Percentiles rank a stretch among this genome's conserved stretches.
phyloP scores from a whole-genome alignment of 2,797 vertebrate genomes.

The Hipposideros larvatus region DNA sequence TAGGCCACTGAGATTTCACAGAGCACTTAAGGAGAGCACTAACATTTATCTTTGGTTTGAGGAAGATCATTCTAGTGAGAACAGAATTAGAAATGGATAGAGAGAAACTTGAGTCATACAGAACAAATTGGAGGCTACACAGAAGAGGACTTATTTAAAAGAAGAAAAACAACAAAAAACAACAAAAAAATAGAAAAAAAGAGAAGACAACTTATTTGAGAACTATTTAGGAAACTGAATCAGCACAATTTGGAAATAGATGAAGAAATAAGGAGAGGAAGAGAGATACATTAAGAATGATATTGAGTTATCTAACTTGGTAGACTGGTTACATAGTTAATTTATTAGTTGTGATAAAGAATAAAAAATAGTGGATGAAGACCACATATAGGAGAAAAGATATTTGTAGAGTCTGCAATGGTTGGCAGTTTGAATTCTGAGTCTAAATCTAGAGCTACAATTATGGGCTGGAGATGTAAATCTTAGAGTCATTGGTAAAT shows the following conservation, averaged over 20 bases:
- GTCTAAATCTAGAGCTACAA: neutral
- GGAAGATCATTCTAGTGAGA: neutral
- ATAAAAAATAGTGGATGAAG: neutral
- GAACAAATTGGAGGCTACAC: neutral
- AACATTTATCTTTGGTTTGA: neutral
- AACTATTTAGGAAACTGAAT: neutral
- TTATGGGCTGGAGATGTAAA: neutral
- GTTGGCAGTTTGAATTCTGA: conserved; percentile 27
- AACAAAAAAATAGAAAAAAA: too few relatives aligned
- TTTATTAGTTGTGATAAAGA: conserved; percentile 42
- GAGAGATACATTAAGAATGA: neutral
- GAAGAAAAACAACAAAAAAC: too few relatives aligned
- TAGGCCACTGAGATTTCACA: neutral
- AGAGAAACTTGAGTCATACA: neutral
- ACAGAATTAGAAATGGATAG: neutral
- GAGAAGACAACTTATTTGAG: neutral
- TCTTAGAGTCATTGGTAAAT: neutral
- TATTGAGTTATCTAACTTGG: neutral
- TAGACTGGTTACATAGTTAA: neutral
- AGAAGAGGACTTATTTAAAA: neutral
- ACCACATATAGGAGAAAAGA: neutral
- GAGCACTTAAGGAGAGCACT: neutral
- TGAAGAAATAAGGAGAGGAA: neutral
- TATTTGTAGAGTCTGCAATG: neutral
- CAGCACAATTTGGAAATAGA: neutral